A percentile compares a stretch with the other conserved stretches of the same genome.
These are phyloP conservation scores for Entomobrya multifasciata DNA, from an alignment of 2,888 invertebrate genomes.

Conservation along the genomic window DNA sequence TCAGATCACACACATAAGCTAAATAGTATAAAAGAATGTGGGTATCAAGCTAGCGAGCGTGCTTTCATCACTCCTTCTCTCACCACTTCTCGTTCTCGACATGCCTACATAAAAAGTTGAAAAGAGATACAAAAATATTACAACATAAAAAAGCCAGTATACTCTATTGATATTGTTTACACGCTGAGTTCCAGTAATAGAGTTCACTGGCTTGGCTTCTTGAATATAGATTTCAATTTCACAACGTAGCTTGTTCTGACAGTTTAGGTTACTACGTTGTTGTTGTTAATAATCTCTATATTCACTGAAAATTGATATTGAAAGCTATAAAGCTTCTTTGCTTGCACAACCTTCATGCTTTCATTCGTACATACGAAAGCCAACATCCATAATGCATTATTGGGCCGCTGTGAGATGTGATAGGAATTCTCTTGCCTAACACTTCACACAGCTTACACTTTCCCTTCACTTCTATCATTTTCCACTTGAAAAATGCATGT, in stretches of 20 bases:
- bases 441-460: not conserved
- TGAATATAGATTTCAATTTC: not conserved
- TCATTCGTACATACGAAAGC: too few relatives aligned
- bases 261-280: not conserved
- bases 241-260: not conserved
- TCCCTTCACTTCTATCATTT: not conserved
- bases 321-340: not conserved
- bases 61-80: not conserved
- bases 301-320: not conserved
- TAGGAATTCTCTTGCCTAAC: not conserved
- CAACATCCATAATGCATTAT: not conserved
- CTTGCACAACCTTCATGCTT: not conserved
- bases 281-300: not conserved
- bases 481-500: slow-evolving; percentile 24
- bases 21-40: not conserved
- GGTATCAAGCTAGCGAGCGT: too few relatives aligned
- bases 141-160: too few relatives aligned
- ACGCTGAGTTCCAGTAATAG: too few relatives aligned
- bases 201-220: not conserved
- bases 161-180: too few relatives aligned
- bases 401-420: too few relatives aligned
- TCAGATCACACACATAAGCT: not conserved
- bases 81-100: not conserved
- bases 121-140: not conserved
- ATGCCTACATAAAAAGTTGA: too few relatives aligned